A percentile compares a stretch with the other conserved stretches of the same genome.
These are phyloP conservation scores for Neotragus pygmaeus DNA, from an alignment of 2,113 vertebrate genomes.

Conservation along the genomic window DNA sequence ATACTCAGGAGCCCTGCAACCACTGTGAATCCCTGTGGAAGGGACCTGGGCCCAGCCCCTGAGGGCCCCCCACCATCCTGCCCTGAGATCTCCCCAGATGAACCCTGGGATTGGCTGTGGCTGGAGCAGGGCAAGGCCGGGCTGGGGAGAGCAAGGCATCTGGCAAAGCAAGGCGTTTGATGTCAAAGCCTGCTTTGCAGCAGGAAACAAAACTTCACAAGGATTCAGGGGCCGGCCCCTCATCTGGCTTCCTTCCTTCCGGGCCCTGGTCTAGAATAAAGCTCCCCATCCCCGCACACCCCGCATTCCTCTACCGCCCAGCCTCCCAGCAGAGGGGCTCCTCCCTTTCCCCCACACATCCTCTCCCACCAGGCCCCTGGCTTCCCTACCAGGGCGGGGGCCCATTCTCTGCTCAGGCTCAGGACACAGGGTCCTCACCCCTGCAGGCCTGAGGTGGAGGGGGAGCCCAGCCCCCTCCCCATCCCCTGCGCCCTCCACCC, in stretches of 20 bases:
- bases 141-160: neutral
- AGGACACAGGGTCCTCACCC: too few species aligned
- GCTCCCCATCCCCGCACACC: too few species aligned
- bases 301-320: neutral
- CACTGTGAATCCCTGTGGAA: neutral
- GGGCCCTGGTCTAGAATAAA: neutral
- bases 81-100: neutral
- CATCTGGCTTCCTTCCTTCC: slow-evolving; percentile 61
- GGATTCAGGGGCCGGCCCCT: neutral
- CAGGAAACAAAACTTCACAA: slow-evolving; percentile 44
- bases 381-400: neutral
- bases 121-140: neutral
- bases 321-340: neutral
- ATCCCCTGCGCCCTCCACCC: neutral
- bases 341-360: neutral
- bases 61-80: neutral
- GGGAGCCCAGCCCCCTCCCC: neutral
- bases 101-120: neutral
- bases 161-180: slow-evolving; percentile 7
- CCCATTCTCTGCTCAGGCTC: neutral
- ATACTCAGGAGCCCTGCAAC: neutral
- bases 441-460: too few species aligned
- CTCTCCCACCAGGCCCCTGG: neutral
- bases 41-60: neutral
- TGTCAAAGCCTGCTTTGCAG: neutral